phyloP scores from a whole-genome alignment of 2,113 vertebrate species.

The Girardinichthys multiradiatus region DNA sequence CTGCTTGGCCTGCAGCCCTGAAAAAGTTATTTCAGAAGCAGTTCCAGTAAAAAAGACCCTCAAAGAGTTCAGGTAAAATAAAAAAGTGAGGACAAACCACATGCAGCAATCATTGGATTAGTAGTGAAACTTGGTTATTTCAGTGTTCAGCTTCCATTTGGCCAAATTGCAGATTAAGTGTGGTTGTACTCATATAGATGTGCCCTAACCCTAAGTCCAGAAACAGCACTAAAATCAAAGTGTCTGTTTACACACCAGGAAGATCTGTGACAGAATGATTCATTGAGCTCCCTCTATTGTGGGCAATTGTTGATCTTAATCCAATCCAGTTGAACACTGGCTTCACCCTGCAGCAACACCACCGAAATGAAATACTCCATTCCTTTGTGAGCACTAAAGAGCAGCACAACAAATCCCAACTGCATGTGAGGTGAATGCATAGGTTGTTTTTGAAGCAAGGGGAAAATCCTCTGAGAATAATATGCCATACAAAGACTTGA shows the following conservation, averaged over 20 bases:
- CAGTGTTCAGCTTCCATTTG: not conserved
- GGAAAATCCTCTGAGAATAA: not conserved
- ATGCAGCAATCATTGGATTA: constrained; percentile 18
- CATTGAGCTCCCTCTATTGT: constrained; percentile 28
- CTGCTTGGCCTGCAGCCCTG: constrained; percentile 3
- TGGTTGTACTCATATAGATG: constrained; percentile 1
- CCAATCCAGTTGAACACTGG: constrained; percentile 51
- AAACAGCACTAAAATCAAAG: constrained; percentile 12
- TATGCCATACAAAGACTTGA: not conserved
- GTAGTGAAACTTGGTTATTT: not conserved
- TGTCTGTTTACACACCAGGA: constrained; percentile 13
- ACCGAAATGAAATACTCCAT: constrained; percentile 43
- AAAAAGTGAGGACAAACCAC: constrained; percentile 15
- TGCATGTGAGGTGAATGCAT: constrained; percentile 18
- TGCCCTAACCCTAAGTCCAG: constrained; percentile 14
- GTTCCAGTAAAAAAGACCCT: constrained; percentile 29
- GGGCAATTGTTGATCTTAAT: constrained; percentile 51
- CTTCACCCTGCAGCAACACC: constrained; percentile 47
- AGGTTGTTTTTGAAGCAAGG: not conserved
- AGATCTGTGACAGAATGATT: constrained; percentile 42
- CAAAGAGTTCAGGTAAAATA: constrained; percentile 30
- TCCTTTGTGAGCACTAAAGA: constrained; percentile 40
- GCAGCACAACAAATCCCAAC: constrained; percentile 13
- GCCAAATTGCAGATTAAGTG: not conserved
- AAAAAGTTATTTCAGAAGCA: constrained; percentile 8